phyloP scores from a whole-genome alignment of 1,140 invertebrate genomes.

The Magallana gigas region DNA sequence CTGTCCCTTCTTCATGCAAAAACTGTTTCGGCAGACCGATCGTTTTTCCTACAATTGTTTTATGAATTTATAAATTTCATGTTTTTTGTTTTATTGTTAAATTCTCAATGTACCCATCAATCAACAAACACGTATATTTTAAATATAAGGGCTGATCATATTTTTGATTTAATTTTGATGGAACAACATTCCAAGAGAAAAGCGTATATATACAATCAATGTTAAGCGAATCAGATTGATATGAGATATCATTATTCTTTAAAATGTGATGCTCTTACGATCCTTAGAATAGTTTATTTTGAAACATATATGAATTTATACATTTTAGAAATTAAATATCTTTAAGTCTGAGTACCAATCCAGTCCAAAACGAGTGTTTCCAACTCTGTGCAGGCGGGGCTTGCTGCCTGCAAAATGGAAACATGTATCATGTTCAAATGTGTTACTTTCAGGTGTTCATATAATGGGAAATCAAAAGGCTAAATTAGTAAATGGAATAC shows the following conservation, averaged over 20 bases:
- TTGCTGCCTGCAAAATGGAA: conserved; percentile 87
- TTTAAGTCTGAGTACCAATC: conserved; percentile 85
- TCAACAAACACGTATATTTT: too few relatives aligned
- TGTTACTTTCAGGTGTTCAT: too few relatives aligned
- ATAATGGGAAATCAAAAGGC: too few relatives aligned
- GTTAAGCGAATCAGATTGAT: too few relatives aligned
- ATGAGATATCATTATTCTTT: too few relatives aligned
- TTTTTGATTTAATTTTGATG: too few relatives aligned
- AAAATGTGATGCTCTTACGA: neutral
- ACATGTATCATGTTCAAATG: neutral
- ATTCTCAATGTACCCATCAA: too few relatives aligned
- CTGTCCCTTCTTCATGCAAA: conserved; percentile 89
- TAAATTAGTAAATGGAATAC: neutral
- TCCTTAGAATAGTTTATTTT: neutral
- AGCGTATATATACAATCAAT: too few relatives aligned
- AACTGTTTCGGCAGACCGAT: conserved; percentile 94
- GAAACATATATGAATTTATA: neutral
- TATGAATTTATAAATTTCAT: neutral
- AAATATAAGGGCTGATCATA: too few relatives aligned
- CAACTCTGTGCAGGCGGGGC: conserved; percentile 97
- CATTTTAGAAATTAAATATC: neutral
- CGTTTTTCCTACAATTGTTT: conserved; percentile 82
- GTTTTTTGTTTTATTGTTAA: too few relatives aligned
- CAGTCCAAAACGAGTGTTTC: conserved; percentile 98
- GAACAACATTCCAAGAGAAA: too few relatives aligned